phyloP scores from a whole-genome alignment of 2,888 invertebrate genomes.

The Graphium colonna region DNA sequence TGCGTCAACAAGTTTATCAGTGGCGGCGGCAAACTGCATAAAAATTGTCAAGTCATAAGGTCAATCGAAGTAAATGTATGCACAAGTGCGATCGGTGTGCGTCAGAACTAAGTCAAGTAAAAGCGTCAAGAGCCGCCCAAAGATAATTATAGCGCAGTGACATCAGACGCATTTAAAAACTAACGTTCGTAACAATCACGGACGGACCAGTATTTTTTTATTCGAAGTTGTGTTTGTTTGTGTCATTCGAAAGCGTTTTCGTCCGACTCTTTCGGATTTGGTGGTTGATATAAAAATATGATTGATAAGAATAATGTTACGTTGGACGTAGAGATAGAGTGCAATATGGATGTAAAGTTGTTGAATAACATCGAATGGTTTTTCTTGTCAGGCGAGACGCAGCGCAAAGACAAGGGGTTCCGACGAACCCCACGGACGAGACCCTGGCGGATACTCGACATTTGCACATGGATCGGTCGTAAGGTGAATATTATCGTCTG shows the following conservation, averaged over 20 bases:
- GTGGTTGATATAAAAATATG: constrained; percentile 31
- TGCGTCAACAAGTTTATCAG: not conserved
- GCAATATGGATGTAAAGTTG: constrained; percentile 46
- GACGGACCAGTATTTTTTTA: not conserved
- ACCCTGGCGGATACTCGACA: constrained; percentile 58
- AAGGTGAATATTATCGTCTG: too few species aligned
- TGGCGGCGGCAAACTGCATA: not conserved
- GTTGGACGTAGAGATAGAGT: constrained; percentile 60
- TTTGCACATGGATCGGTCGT: constrained; percentile 69
- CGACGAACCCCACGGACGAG: constrained; percentile 51
- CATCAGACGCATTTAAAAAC: constrained; percentile 34
- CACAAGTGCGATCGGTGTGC: not conserved
- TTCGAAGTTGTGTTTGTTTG: constrained; percentile 14
- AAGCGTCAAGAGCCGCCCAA: constrained; percentile 23
- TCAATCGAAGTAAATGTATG: not conserved
- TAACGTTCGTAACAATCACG: constrained; percentile 31
- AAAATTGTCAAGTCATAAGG: not conserved
- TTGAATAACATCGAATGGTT: constrained; percentile 65
- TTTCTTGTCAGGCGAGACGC: constrained; percentile 62
- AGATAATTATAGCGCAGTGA: constrained; percentile 33
- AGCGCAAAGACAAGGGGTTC: constrained; percentile 50
- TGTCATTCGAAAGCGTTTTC: too few species aligned
- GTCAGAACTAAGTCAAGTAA: not conserved
- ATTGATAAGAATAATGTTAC: constrained; percentile 40
- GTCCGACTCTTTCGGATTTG: too few species aligned